Evolutionary conservation across 2,113 vertebrate genomes (phyloP), one percentile per base, ranked within the genome.

Genomic region (Salvelinus namaycush): DNA sequence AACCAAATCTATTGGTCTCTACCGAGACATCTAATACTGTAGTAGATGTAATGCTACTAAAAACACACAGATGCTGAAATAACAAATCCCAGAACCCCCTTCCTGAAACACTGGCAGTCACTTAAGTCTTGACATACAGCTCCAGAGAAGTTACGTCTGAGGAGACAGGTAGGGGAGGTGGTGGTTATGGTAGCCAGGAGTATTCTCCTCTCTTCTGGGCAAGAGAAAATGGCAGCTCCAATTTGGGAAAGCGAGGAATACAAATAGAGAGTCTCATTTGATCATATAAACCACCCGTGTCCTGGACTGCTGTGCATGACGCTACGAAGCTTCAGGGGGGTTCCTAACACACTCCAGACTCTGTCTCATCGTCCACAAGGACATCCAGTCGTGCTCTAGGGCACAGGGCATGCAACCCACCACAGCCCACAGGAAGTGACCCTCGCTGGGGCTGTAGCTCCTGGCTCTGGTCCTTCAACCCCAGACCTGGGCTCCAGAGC

Each of bases 51-150:
- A 62, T 62, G n/a, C 59, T 22, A 62, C 59, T 16, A 62, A 54
- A 90, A 92, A 91, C 81, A 90, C 66, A 89, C 84, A 87, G 27
- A 70, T 26, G 22, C 49, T 73, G 29, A 75, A 80, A 85, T 72
- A 88, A 83, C 80, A 87, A 85, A 87, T 81, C 26, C 13, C 49
- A 34, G 54, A 70, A 80, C 78, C 5, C 76, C 73, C 83, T 69
- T 49, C 34, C 77, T 7, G 83, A 59, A 78, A 72, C 76, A 64
- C 18, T 26, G 29, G 54, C 77, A 49, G 62, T 39, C 20, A 27
- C 2, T 72, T 22, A 49, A 74, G 76, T 18, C 54, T 76, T 64
- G 68, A 48, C 69, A 24, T 72, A 26, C 16, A n/a, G 31, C 31
- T 3, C 12, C 68, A 64, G 26, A 11, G 18, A 20, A 16, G 68